phyloP scores from a whole-genome alignment of 2,888 invertebrate genomes.

The Rhaphigaster nebulosa region DNA sequence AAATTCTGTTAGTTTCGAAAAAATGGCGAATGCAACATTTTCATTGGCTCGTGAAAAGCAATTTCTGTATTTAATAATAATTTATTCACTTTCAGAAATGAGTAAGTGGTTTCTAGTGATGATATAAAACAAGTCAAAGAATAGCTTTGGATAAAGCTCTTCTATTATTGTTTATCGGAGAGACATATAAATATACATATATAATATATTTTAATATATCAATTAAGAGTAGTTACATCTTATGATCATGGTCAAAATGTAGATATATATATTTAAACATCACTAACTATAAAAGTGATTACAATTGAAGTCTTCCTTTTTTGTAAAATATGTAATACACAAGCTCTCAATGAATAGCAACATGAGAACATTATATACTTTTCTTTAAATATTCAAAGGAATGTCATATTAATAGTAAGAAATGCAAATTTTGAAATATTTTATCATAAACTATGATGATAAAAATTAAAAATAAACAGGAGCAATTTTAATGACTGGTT shows the following conservation, averaged over 20 bases:
- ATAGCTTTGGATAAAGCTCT: not conserved
- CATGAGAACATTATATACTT: not conserved
- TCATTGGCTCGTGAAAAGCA: not conserved
- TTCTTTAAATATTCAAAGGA: not conserved
- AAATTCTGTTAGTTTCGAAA: not conserved
- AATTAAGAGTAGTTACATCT: constrained; percentile 49
- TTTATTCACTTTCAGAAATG: not conserved
- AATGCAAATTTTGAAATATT: not conserved
- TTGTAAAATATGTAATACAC: constrained; percentile 50
- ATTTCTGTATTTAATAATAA: not conserved
- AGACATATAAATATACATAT: constrained; percentile 47
- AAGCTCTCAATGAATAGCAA: constrained; percentile 12
- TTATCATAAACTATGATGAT: not conserved
- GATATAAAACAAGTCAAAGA: not conserved
- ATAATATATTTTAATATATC: constrained; percentile 57
- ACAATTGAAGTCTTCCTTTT: constrained; percentile 61
- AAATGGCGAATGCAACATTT: not conserved
- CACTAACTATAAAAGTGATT: constrained; percentile 55
- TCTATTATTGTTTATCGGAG: not conserved
- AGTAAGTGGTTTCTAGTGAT: not conserved
- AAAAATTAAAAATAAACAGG: not conserved
- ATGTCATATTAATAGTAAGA: not conserved
- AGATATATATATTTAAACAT: constrained; percentile 35
- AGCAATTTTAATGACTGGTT: not conserved
- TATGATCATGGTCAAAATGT: constrained; percentile 51